phyloP scores from a whole-genome alignment of 1,140 invertebrate genomes.

The Ceratina japonica region DNA sequence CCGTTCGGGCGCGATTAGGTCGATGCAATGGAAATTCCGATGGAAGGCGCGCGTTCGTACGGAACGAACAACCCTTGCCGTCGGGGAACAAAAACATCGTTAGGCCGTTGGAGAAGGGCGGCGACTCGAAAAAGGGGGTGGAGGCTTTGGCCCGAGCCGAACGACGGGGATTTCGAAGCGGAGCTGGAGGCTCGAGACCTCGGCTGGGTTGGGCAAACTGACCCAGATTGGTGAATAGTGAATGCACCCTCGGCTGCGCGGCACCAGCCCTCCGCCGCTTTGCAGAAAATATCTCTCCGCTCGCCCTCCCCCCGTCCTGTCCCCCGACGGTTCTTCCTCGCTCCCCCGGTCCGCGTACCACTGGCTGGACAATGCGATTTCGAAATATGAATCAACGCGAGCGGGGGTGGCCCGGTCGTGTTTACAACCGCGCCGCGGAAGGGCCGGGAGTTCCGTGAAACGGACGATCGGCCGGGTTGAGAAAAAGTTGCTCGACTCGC shows the following conservation, averaged over 20 bases:
- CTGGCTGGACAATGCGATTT: constrained; percentile 42
- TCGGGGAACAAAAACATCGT: constrained; percentile 43
- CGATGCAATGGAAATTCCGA: not conserved
- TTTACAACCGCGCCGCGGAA: constrained; percentile 12
- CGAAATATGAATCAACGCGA: constrained; percentile 41
- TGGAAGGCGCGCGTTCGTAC: not conserved
- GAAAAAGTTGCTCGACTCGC: not conserved
- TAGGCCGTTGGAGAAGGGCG: constrained; percentile 18
- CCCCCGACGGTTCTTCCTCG: not conserved
- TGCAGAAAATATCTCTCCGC: constrained; percentile 40
- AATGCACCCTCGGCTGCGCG: constrained; percentile 50
- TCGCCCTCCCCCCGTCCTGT: not conserved
- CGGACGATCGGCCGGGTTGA: too few relatives aligned
- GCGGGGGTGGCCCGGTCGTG: constrained; percentile 23
- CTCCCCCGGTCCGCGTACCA: not conserved
- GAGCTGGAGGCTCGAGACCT: constrained; percentile 51
- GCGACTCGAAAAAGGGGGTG: constrained; percentile 1
- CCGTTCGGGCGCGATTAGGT: constrained; percentile 9
- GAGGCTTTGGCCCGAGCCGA: constrained; percentile 46
- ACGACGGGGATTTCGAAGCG: constrained; percentile 50
- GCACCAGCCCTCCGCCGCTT: constrained; percentile 18
- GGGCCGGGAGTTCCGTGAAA: not conserved
- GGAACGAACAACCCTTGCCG: constrained; percentile 11
- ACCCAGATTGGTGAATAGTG: constrained; percentile 65
- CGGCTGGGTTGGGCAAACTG: constrained; percentile 63